These are phyloP conservation scores for Setipinna tenuifilis DNA, from an alignment of 2,797 vertebrate species.

Conservation along the genomic window DNA sequence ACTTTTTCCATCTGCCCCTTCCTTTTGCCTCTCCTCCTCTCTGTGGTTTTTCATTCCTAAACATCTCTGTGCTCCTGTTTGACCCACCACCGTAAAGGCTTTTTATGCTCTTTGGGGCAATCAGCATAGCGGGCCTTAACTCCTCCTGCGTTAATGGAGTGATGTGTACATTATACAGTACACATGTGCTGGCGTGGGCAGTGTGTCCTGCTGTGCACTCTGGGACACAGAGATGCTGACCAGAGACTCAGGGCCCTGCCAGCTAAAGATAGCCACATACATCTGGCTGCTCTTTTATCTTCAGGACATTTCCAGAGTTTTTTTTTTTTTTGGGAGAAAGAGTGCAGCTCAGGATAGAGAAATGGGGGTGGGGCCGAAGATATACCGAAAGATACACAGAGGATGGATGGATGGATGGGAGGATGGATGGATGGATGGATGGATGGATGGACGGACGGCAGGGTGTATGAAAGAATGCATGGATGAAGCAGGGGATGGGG, in stretches of 20 bases:
- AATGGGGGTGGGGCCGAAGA: neutral
- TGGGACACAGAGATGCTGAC: neutral
- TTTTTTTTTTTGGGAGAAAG: neutral
- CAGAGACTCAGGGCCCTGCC: neutral
- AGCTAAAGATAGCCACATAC: no score
- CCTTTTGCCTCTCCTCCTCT: neutral
- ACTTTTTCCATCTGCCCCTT: neutral
- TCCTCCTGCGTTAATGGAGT: neutral
- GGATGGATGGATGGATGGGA: neutral
- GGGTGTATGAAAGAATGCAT: no score
- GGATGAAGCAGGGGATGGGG: neutral
- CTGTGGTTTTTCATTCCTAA: neutral
- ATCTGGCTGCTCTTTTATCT: no score
- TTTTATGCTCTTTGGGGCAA: neutral
- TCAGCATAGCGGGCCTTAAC: slow-evolving; percentile 11
- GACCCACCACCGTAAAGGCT: neutral
- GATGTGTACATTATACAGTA: neutral
- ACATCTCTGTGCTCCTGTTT: neutral
- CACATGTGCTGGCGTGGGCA: neutral
- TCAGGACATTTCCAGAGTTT: no score
- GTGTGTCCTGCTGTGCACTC: neutral
- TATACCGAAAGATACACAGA: neutral
- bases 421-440: neutral
- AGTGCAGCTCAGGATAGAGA: neutral
- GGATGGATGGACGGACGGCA: neutral